Evolutionary conservation across 2,797 vertebrate species (phyloP), one percentile per base, ranked within the genome.

Genomic region (Cyprinella venusta): DNA sequence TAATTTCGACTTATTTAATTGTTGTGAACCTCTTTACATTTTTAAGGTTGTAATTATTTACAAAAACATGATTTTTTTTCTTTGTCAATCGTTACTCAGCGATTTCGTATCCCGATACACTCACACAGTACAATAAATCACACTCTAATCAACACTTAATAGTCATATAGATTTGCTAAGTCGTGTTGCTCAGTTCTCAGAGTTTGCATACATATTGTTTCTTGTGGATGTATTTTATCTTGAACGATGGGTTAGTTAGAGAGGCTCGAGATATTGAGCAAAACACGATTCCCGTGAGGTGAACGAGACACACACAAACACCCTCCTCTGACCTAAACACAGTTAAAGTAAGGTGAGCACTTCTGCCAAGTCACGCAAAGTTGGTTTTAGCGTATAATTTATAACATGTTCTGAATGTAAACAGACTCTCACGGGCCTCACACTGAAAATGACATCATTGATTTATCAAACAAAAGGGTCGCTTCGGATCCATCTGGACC

Each of bases 281-380:
- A 56, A 33, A 72, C 45, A 54, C 8, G 50, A 18, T 36, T 52
- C 48, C 30, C 1, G 2, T 4, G 33, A 45, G 9, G 33, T 68
- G 19, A n/a, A 42, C 19, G 4, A 68, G 65, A 21, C 0, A 36
- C 64, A 38, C 33, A 36, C 33, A 26, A 15, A 18, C 26, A 69
- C 38, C 18, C 79, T 38, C 18, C 36, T 61, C 36, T 70, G 52
- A 52, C 79, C 24, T 68, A 61, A 15, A 63, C 52, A 71, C 2
- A n/a, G 19, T n/a, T 1, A 36, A 26, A 38, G 30, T 24, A 74
- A 93, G 86, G 30, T 76, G 77, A 94, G 94, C 92, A 94, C 86
- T 92, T 86, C 91, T 93, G 95, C 94, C 95, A 95, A 96, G 95
- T 95, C 95, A 96, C 94, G 94, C 94, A 95, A 95, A 94, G 93